Percentiles rank a stretch among this genome's conserved stretches.
Conservation (phyloP, 2,888 invertebrate species). For the Hermaeophaga mercurialis region DNA sequence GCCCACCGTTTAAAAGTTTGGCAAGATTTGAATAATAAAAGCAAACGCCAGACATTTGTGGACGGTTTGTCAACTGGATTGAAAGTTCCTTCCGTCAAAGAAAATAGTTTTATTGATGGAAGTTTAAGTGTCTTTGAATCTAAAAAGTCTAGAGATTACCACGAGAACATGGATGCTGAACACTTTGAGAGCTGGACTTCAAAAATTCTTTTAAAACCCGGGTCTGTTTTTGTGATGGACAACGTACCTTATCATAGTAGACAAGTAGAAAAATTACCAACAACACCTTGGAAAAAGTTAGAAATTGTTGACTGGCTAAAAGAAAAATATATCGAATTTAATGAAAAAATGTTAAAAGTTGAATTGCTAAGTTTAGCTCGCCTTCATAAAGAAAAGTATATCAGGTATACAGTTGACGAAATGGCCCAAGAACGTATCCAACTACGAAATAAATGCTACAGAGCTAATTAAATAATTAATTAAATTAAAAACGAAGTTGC, state of each 20-base stretch:
- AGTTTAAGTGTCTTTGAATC: no score
- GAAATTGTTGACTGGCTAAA: background rate
- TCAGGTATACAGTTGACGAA: no score
- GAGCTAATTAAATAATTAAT: background rate
- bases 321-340: background rate
- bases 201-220: no score
- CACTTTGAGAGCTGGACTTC: no score
- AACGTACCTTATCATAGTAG: background rate
- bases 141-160: no score
- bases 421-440: no score
- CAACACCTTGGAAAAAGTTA: background rate
- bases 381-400: background rate
- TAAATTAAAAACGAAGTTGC: background rate
- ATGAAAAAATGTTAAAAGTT: background rate
- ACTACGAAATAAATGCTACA: background rate
- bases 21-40: background rate
- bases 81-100: background rate
- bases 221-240: background rate
- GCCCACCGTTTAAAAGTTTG: background rate
- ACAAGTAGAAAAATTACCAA: background rate
- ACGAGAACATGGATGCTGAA: no score
- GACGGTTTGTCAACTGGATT: background rate
- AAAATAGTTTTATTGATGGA: background rate
- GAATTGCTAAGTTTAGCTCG: background rate
- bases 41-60: background rate